Evolutionary conservation across 2,113 vertebrate species (phyloP), one percentile per base, ranked within the genome.

Genomic region (Morphnarchus princeps): DNA sequence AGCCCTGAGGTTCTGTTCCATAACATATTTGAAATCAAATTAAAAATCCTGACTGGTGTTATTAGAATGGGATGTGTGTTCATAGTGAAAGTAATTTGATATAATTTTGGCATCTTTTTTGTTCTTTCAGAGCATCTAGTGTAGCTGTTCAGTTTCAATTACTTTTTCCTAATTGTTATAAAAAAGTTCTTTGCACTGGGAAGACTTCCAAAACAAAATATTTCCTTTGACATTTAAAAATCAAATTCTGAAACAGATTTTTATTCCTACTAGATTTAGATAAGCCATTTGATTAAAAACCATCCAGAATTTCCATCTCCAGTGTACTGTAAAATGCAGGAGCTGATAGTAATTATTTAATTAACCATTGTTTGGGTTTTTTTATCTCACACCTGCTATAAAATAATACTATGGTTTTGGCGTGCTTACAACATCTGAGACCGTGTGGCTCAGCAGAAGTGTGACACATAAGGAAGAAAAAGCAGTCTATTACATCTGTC

Each of bases 171-270:
- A 91, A 90, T 90, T 84, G 36, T 83, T 91, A 82, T 65, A 20
- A 71, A 55, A 66, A 92, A 71, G 17, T 72, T 87, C 36, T 95
- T 89, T 62, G 13, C n/a, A 13, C 29, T 54, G 61, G 38, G 70
- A 95, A 96, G 25, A 29, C 22, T 95, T 91, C 73, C 81, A 91
- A 73, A 91, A 45, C 8, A 87, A 95, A 94, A 82, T 85, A 84
- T 65, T 92, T 87, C 62, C 61, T 94, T 42, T 85, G 77, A 76
- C 50, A 73, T 85, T 94, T 85, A 58, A 94, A 97, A 93, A 85
- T 80, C 29, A 58, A 91, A 85, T 82, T 62, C 54, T 95, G 62
- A 69, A 89, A 26, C 0, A 3, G 52, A 66, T 84, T 91, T 84
- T 63, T 80, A 82, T 65, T 92, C 81, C 77, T 90, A 14, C 29